Evolutionary conservation across 2,888 invertebrate genomes (phyloP).

Genomic region (Rotaria macrura): DNA sequence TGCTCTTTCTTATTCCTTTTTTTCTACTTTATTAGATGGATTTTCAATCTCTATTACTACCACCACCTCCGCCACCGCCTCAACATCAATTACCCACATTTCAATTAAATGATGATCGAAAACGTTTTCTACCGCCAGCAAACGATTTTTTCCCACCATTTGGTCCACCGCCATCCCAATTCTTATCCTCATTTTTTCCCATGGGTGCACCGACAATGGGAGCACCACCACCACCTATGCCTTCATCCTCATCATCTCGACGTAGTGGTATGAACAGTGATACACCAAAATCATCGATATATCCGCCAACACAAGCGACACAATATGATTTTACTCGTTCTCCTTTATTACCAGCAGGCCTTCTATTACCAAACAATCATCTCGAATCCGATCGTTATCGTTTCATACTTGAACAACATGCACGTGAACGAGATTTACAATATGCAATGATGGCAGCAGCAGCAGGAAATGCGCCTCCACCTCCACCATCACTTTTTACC

Average conservation of each 20-base stretch:
- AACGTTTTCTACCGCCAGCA: not conserved
- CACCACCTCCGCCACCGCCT: not conserved
- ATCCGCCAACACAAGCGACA: not conserved
- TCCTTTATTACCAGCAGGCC: not conserved
- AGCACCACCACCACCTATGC: not conserved
- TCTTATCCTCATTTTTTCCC: not conserved
- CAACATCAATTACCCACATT: not conserved
- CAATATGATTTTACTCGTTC: not conserved
- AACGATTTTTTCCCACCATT: not conserved
- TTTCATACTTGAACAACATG: not conserved
- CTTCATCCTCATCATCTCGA: not conserved
- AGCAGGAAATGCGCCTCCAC: not conserved
- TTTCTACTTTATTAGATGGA: not conserved
- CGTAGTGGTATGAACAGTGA: not conserved
- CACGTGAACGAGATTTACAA: not conserved
- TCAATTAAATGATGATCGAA: not conserved
- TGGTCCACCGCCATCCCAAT: not conserved
- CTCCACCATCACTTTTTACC: not conserved
- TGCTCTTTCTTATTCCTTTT: too few relatives aligned
- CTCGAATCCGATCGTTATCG: not conserved
- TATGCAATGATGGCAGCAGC: conserved; percentile 14
- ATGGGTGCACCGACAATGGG: not conserved
- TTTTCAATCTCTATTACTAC: not conserved
- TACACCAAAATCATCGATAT: not conserved
- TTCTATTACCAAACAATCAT: not conserved